Evolutionary conservation across 1,140 invertebrate genomes (phyloP), one percentile per base, ranked within the genome.

Genomic region (Plodia interpunctella): DNA sequence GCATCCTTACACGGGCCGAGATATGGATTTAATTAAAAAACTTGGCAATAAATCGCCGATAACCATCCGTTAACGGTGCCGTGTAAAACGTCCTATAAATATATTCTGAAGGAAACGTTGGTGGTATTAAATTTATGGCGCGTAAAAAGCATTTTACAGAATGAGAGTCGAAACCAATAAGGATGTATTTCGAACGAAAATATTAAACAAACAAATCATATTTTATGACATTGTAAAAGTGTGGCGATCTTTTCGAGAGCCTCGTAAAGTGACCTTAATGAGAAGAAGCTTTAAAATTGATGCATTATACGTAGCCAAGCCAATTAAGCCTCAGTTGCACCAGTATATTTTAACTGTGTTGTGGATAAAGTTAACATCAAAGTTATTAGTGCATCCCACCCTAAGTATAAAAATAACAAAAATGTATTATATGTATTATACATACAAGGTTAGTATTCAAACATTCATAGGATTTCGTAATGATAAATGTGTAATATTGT

Each of bases 71-170:
- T 44, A 44, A 44, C 38, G 38, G 38, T 44, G 38, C 38, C 38
- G 38, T 15, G 38, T 44, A 44, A 15, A 44, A 44, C 13, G 38
- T 15, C n/a, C 38, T 44, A 44, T 44, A 44, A 44, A 44, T 44
- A 44, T 6, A 6, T 35, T 11, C 32, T 35, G 38, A 44, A 44
- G 38, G 38, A 44, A 44, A 44, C 38, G 13, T 44, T n/a, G 38
- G 38, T 44, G 30, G 30, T 32, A 32, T 44, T 44, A 44, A 44
- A 44, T 44, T 44, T 44, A 44, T 44, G 38, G 38, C 38, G 38
- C 15, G 38, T 44, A 44, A 44, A 44, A 44, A 44, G 38, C 38
- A 17, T 44, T 44, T 44, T 32, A 32, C 30, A 32, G 30, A 32
- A 32, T 32, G 4, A 32, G 30, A 32, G 30, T 9, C 10, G 11